Evolutionary conservation across 2,888 invertebrate species (phyloP), one percentile per base, ranked within the genome.

Genomic region (Dione juno): DNA sequence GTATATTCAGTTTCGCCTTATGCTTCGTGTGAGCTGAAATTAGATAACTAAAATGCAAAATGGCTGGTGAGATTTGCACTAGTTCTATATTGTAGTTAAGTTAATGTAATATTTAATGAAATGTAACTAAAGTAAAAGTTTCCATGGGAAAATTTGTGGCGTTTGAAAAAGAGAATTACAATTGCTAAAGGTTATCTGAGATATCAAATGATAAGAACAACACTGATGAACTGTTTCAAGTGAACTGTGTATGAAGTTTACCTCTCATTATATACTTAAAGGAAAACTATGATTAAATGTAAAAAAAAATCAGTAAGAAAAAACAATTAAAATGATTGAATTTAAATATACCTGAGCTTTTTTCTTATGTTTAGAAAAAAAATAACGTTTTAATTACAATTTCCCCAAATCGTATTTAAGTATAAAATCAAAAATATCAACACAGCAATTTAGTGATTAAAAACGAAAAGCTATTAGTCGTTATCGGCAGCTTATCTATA

Each of bases 401-500:
- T 13, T 61, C 41, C 28, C 10, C 6, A 0, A 45, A 45, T 45
- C 28, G 45, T 61, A 61, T 45, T n/a, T 35, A 19, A 50, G 50
- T 50, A 64, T 35, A 64, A 50, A 50, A 16, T 13, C 28, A 28
- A 8, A 50, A 63, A 11, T 16, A 48, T 64, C 37, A 48, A 50
- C 50, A 50, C 40, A 64, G 52, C 48, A 64, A 52, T 64, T 40
- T 7, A 52, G 50, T 50, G 52, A 64, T 6, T 28, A 61, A n/a
- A 64, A 48, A 19, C 54, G 64, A 64, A 68, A 64, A 57, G 53
- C 64, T 69, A 69, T 65, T 61, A 67, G 65, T 73, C 65, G 53
- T 69, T 70, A 75, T 67, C 71, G 61, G 63, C 61, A 59, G 50
- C 73, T 75, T 75, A 73, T 75, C 76, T 73, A 69, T 65, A 72